phyloP scores from a whole-genome alignment of 2,113 vertebrate genomes.

The Periophthalmodon schlosseri region DNA sequence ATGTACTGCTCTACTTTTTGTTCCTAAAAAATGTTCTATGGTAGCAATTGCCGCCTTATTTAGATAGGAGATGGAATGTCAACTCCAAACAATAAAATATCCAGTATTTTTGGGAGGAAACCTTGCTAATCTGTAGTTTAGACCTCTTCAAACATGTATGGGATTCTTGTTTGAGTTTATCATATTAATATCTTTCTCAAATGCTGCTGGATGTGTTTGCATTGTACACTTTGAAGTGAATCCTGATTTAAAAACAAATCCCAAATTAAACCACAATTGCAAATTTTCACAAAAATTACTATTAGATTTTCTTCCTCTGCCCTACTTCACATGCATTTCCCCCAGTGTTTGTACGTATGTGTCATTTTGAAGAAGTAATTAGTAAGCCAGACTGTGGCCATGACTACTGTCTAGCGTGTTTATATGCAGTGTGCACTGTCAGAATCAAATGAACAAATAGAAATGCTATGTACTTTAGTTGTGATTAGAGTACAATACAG shows the following conservation, averaged over 20 bases:
- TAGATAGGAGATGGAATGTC: no score
- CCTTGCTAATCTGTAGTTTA: background rate
- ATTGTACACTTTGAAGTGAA: background rate
- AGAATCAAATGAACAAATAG: background rate
- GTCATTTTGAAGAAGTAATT: background rate
- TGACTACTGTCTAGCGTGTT: background rate
- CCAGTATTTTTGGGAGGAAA: background rate
- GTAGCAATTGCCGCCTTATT: no score
- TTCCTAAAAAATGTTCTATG: no score
- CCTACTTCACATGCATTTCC: no score
- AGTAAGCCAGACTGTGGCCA: background rate
- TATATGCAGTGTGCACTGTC: background rate
- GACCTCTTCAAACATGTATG: background rate
- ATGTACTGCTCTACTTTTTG: no score
- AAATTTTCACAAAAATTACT: background rate
- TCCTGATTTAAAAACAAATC: background rate
- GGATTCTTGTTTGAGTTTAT: background rate
- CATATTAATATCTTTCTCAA: background rate
- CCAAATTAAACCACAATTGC: background rate
- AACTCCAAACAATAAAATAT: background rate
- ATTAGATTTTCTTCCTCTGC: no score
- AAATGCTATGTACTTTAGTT: background rate
- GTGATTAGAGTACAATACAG: conserved; percentile 2
- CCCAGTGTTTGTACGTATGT: no score
- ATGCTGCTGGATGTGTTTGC: background rate